Evolutionary conservation across 2,888 invertebrate species (phyloP).

Genomic region (Piscicola geometra): DNA sequence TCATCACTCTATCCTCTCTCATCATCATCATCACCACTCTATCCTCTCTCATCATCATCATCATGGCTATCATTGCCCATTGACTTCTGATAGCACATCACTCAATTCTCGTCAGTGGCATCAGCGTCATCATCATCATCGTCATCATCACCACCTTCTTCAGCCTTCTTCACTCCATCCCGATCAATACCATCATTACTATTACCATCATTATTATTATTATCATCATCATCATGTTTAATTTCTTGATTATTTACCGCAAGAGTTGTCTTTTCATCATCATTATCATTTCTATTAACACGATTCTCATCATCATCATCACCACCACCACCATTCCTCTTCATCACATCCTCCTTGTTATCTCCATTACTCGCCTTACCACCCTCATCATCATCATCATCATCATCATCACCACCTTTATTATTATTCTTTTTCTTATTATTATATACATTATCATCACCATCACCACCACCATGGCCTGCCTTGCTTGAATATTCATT

Average conservation of each 20-base stretch:
- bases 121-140: background rate
- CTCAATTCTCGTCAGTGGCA: slow-evolving; percentile 5
- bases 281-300: background rate
- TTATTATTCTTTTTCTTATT: background rate
- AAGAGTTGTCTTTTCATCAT: background rate
- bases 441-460: background rate
- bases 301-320: background rate
- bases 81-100: too few relatives aligned
- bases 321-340: background rate
- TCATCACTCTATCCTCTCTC: background rate
- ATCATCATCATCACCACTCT: background rate
- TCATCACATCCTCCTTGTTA: background rate
- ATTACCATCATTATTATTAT: background rate
- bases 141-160: too few relatives aligned
- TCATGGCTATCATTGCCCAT: too few relatives aligned
- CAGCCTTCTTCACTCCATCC: too few relatives aligned
- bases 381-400: slow-evolving; percentile 13
- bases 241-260: too few relatives aligned
- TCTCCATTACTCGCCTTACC: background rate
- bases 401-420: slow-evolving; percentile 13
- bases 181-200: background rate
- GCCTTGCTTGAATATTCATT: background rate
- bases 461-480: slow-evolving; percentile 6
- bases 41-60: background rate
- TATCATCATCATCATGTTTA: background rate